These are phyloP conservation scores for Ischnus inquisitorius DNA, from an alignment of 2,888 invertebrate genomes.

Conservation along the genomic window DNA sequence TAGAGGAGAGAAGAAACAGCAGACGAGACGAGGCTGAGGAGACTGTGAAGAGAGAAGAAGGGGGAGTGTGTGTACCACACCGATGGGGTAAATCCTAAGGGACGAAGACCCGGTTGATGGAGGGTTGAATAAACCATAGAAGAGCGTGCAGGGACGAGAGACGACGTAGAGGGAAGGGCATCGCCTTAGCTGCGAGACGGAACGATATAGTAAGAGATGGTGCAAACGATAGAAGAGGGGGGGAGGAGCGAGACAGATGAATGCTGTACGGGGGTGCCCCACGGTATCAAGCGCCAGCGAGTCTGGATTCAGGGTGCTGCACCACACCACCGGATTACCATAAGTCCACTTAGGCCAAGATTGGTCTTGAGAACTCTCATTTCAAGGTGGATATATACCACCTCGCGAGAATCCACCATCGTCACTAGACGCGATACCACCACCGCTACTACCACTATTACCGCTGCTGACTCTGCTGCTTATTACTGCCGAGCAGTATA, in stretches of 20 bases:
- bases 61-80: slow-evolving; percentile 44
- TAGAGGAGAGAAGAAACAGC: slow-evolving; percentile 18
- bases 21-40: not conserved
- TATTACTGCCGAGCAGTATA: slow-evolving; percentile 7
- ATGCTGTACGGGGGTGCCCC: not conserved
- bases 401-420: slow-evolving; percentile 15
- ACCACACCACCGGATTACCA: slow-evolving; percentile 69
- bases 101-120: slow-evolving; percentile 70
- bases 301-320: slow-evolving; percentile 55
- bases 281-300: slow-evolving; percentile 6
- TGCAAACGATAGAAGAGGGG: slow-evolving; percentile 20
- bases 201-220: slow-evolving; percentile 21
- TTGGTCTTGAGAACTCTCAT: slow-evolving; percentile 71
- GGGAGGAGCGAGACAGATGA: slow-evolving; percentile 29
- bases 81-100: slow-evolving; percentile 68
- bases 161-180: slow-evolving; percentile 21
- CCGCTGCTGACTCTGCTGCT: not conserved
- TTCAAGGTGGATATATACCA: slow-evolving; percentile 66
- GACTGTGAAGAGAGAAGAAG: not conserved
- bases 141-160: slow-evolving; percentile 67
- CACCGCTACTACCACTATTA: not conserved
- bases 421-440: slow-evolving; percentile 8
- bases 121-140: slow-evolving; percentile 74
- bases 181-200: not conserved
- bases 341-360: slow-evolving; percentile 73